Evolutionary conservation across 30 jellyfish, hydroid and myxozoan species (phyloP).

Genomic region (Calvadosia cruxmelitensis): DNA sequence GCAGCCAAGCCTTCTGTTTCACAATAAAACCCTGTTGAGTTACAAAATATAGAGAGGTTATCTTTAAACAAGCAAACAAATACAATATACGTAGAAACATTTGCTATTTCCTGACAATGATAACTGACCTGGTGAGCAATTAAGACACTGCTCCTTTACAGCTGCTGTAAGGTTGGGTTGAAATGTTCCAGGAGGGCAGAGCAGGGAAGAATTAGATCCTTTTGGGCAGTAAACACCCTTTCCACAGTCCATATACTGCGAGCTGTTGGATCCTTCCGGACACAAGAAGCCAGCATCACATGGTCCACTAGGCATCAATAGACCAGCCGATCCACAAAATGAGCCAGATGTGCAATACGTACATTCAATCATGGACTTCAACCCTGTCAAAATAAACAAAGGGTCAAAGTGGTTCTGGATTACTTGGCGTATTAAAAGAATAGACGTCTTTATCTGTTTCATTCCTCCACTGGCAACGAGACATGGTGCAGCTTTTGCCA

Average conservation of each 20-base stretch:
- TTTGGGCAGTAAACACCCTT: slow-evolving; percentile 70
- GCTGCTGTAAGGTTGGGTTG: slow-evolving; percentile 65
- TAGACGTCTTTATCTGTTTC: too few species aligned
- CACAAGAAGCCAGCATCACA: slow-evolving; percentile 83
- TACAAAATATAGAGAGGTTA: too few species aligned
- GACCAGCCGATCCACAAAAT: slow-evolving; percentile 77
- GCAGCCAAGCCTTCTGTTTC: slow-evolving; percentile 68
- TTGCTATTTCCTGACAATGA: neutral
- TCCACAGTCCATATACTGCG: slow-evolving; percentile 62
- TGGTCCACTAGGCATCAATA: slow-evolving; percentile 55
- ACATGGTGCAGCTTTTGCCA: too few species aligned
- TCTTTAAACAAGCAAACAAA: neutral
- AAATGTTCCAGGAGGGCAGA: slow-evolving; percentile 80
- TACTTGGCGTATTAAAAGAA: too few species aligned
- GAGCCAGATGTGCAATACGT: slow-evolving; percentile 77
- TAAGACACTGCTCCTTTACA: slow-evolving; percentile 45
- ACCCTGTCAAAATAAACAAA: slow-evolving; percentile 47
- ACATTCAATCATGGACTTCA: slow-evolving; percentile 40
- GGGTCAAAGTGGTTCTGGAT: too few species aligned
- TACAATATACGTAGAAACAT: neutral
- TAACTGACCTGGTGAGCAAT: slow-evolving; percentile 79
- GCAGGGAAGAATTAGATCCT: slow-evolving; percentile 57
- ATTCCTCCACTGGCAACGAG: too few species aligned
- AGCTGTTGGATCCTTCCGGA: slow-evolving; percentile 71
- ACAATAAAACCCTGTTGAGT: slow-evolving; percentile 70